Base-by-base conservation (phyloP, 2,888 invertebrate species). In the Drosophila paramelanica region DNA sequence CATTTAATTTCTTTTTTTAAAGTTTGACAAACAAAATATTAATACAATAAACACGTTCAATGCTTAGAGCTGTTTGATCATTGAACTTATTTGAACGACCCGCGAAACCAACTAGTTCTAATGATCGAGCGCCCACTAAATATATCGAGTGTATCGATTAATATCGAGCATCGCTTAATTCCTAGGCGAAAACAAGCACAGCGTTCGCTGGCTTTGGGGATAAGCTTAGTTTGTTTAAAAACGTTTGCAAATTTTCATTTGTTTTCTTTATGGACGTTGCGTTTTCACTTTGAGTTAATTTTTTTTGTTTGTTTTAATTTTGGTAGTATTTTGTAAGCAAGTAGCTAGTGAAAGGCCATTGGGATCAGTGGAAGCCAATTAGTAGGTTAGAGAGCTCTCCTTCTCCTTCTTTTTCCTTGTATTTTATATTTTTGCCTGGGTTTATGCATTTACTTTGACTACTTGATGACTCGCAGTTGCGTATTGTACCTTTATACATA, bases 251-350 rank as follows among this genome's bases (percentile, higher is more conserved):
- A 59, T 11, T 13, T 20, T 42, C 36, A 3, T n/a, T 31, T 31
- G 20, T 27, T 45, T 65, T 31, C 59, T 58, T 67, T 55, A 70
- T 82, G 81, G 81, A 82, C 81, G 81, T 88, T 73, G 73, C 77
- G 67, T 79, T 88, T 81, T 60, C 57, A 72, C 56, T 77, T 82
- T 62, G 45, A 67, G 52, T 52, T 74, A 39, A 25, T 49, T 53
- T 0, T 23, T 53, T 0, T 23, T 23, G 20, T 45, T 60, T 50
- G 23, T 20, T 42, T 43, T 38, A 1, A 39, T 3, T 49, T 38
- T 33, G 10, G 33, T 14, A 38, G n/a, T 33, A 14, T 14, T 47
- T 49, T 68, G n/a, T 42, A 39, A 45, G 69, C 56, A 49, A 46
- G 27, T 68, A 14, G 33, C 17, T 56, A 41, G 59, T 76, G 10